Conservation (phyloP, 2,888 invertebrate species). For the Thymelicus lineola region DNA sequence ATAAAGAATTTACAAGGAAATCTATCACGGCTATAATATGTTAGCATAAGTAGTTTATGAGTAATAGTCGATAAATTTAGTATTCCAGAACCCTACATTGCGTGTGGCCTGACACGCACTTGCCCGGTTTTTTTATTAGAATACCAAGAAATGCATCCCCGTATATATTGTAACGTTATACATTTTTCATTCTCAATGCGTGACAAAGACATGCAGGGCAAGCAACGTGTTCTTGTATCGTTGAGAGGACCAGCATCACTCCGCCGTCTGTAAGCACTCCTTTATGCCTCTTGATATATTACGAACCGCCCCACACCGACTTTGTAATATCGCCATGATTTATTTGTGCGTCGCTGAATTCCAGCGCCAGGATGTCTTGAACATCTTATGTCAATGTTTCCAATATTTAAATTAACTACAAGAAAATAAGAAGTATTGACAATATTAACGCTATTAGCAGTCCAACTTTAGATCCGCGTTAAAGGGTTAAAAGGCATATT, state of each 20-base stretch:
- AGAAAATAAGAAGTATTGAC: background rate
- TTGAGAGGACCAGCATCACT: conserved; percentile 5
- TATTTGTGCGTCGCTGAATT: conserved; percentile 55
- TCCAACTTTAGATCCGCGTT: background rate
- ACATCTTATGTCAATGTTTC: background rate
- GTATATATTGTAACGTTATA: background rate
- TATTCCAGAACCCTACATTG: no score
- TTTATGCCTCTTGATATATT: conserved; percentile 73
- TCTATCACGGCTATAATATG: no score
- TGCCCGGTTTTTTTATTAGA: no score
- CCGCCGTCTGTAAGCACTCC: conserved; percentile 45
- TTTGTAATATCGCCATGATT: conserved; percentile 73
- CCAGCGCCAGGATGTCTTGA: background rate
- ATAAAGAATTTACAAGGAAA: no score
- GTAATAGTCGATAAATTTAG: no score
- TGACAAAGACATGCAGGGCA: background rate
- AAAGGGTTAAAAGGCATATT: conserved; percentile 20
- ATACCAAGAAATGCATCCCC: background rate
- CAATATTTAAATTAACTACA: background rate
- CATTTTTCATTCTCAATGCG: background rate
- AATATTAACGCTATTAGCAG: no score
- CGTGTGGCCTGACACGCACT: no score
- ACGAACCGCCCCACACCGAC: conserved; percentile 64
- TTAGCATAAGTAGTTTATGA: no score
- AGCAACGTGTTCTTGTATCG: conserved; percentile 6